Conservation (phyloP, 2,797 vertebrate genomes). For the Chanos chanos region DNA sequence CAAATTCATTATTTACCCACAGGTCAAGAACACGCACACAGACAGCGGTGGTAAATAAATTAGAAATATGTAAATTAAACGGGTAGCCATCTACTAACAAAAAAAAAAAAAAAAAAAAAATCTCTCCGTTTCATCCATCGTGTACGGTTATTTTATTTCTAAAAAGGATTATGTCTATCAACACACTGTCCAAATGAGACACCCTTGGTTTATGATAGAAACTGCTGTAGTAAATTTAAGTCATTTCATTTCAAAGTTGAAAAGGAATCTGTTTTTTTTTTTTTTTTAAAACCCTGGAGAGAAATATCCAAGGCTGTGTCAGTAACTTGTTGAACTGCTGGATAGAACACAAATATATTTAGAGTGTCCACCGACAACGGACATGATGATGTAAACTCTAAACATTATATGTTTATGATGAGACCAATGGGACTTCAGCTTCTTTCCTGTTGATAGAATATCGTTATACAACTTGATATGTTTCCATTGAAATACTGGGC, state of each 20-base stretch:
- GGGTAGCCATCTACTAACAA: neutral
- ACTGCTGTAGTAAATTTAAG: conserved; percentile 15
- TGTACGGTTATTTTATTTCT: conserved; percentile 24
- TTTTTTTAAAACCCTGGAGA: neutral
- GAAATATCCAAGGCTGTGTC: too few species aligned
- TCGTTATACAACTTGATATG: too few species aligned
- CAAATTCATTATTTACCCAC: conserved; percentile 32
- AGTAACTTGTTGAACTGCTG: too few species aligned
- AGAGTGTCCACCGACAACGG: too few species aligned
- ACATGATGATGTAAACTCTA: too few species aligned
- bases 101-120: conserved; percentile 19
- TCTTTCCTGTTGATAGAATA: too few species aligned
- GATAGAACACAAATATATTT: too few species aligned
- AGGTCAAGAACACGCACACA: conserved; percentile 35
- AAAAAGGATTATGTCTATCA: conserved; percentile 38
- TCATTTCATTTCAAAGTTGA: conserved; percentile 19
- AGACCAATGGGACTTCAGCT: too few species aligned
- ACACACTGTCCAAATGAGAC: conserved; percentile 33
- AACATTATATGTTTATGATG: too few species aligned
- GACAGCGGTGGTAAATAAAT: conserved; percentile 46
- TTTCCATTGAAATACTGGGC: too few species aligned
- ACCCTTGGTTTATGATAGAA: conserved; percentile 36
- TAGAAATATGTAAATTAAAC: conserved; percentile 51
- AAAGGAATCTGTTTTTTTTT: neutral
- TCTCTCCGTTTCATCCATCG: conserved; percentile 27